Base-by-base conservation (phyloP, 2,797 vertebrate genomes). In the Arctocebus calabarensis region DNA sequence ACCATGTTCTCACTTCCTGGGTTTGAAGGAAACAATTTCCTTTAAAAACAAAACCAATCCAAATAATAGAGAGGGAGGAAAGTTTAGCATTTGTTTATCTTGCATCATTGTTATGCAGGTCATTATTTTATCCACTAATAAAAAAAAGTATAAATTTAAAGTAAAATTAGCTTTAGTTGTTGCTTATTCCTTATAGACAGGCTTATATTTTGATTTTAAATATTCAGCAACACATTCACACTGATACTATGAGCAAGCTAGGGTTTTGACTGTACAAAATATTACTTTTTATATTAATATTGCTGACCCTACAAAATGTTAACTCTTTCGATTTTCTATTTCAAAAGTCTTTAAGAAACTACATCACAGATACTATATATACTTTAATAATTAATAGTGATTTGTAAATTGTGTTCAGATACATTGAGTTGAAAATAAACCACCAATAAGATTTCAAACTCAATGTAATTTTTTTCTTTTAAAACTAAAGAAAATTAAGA, bases 21-120 rank as follows among this genome's bases (percentile, higher is more conserved):
- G 7, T 29, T 64, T 93, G 34, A 70, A 79, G 57, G 59, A 89
- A 94, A 96, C 17, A 85, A 85, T 94, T 88, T 92, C 40, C 34
- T 88, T 90, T 85, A 57, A 93, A 95, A 94, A 48, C 61, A 90
- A 92, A 91, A 79, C 12, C 57, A 95, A 48, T 7, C 1, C 2
- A 78, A 27, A 61, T 52, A 61, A 91, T 20, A 84, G 7, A 70
- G 25, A 79, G 20, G 29, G 27, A 85, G 32, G 78, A 9, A 75
- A 73, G 17, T 43, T 90, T 86, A 81, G 20, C 16, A 40, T n/a
- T 52, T 45, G 12, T 86, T 84, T 81, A 23, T 84, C 71, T 88
- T 94, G 12, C 19, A 74, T 59, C 89, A 14, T 3, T 71, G n/a
- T 79, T 82, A 37, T 11, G 25, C 7, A 66, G 27, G 40, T 23